Evolutionary conservation across 2,888 invertebrate species (phyloP).

Genomic region (Lacanobia oleracea): DNA sequence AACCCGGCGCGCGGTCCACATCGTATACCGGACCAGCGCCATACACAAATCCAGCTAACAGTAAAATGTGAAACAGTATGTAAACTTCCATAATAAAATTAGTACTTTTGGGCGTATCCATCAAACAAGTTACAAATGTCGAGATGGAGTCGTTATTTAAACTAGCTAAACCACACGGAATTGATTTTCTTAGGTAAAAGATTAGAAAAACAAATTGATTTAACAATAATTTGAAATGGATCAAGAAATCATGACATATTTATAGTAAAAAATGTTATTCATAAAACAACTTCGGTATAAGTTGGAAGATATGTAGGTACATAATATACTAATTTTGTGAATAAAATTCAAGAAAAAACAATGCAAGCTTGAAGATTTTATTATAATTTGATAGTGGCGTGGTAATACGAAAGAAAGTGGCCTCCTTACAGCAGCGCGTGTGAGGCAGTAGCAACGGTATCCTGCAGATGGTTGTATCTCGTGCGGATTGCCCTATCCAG

Average conservation of each 20-base stretch:
- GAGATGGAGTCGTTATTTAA: conserved; percentile 6
- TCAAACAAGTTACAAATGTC: conserved; percentile 9
- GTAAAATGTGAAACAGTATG: conserved; percentile 3
- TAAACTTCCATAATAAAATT: conserved; percentile 11
- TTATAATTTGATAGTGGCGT: background rate
- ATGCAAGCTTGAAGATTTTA: background rate
- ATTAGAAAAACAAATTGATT: conserved; percentile 14
- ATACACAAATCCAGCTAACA: background rate
- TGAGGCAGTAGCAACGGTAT: too few species aligned
- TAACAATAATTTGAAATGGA: conserved; percentile 11
- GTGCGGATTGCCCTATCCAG: too few species aligned
- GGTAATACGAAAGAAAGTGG: too few species aligned
- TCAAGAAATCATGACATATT: background rate
- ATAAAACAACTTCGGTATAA: background rate
- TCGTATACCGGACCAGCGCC: conserved; percentile 4
- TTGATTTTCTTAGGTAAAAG: conserved; percentile 10
- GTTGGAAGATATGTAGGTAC: background rate
- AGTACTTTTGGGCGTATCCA: background rate
- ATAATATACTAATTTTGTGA: too few species aligned
- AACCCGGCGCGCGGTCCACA: background rate
- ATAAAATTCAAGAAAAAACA: background rate
- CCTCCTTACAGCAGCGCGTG: too few species aligned
- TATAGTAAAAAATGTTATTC: background rate
- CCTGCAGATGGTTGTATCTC: too few species aligned
- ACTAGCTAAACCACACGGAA: conserved; percentile 3